phyloP scores from a whole-genome alignment of 2,113 vertebrate species.

The Mesembrinibis cayennensis region DNA sequence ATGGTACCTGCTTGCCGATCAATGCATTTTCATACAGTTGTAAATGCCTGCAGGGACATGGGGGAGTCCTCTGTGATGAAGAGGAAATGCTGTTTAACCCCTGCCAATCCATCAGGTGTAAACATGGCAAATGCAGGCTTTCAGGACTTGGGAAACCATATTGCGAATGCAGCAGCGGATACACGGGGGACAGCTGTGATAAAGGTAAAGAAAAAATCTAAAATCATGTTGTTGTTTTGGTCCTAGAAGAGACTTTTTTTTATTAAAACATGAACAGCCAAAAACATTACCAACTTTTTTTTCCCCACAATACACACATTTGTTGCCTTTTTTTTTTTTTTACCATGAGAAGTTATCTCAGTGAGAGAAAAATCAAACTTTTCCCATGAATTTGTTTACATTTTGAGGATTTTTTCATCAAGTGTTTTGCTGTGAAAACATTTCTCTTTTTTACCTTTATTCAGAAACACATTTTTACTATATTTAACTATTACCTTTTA shows the following conservation, averaged over 20 bases:
- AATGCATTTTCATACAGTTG: slow-evolving; percentile 99
- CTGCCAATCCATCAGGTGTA: slow-evolving; percentile 89
- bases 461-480: slow-evolving; percentile 48
- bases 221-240: background rate
- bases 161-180: slow-evolving; percentile 93
- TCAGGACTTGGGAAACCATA: slow-evolving; percentile 93
- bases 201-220: slow-evolving; percentile 79
- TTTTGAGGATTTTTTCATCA: slow-evolving; percentile 30
- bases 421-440: slow-evolving; percentile 34
- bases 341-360: background rate
- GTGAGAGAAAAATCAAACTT: background rate
- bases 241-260: background rate
- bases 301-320: slow-evolving; percentile 31
- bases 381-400: background rate
- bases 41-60: slow-evolving; percentile 91
- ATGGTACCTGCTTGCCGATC: slow-evolving; percentile 93
- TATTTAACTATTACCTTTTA: slow-evolving; percentile 57
- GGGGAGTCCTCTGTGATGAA: slow-evolving; percentile 92
- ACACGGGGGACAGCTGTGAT: slow-evolving; percentile 91
- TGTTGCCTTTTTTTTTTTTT: background rate
- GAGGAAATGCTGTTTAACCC: slow-evolving; percentile 85
- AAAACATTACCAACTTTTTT: slow-evolving; percentile 47
- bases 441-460: slow-evolving; percentile 32
- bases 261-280: slow-evolving; percentile 27
- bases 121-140: slow-evolving; percentile 92